Evolutionary conservation across 1,140 invertebrate species (phyloP).

Genomic region (Drosophila pachea): DNA sequence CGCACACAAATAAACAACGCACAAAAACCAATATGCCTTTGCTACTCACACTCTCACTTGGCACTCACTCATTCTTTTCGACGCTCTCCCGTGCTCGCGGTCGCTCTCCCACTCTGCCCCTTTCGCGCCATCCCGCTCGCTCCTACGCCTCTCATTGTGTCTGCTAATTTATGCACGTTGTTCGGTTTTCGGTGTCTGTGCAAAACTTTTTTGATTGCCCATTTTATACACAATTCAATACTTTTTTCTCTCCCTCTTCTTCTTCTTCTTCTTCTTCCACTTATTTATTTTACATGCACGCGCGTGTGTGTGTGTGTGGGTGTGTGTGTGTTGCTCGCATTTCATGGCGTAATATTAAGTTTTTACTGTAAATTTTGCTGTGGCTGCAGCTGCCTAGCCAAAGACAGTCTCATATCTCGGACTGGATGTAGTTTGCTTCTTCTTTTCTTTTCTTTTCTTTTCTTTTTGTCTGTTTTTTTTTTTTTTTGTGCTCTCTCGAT

Average conservation of each 20-base stretch:
- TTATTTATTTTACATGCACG: conserved; percentile 8
- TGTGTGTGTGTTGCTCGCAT: conserved; percentile 30
- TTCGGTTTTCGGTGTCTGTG: conserved; percentile 38
- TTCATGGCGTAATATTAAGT: conserved; percentile 30
- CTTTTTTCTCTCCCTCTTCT: background rate
- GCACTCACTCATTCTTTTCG: conserved; percentile 25
- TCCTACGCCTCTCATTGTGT: conserved; percentile 11
- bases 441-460: conserved; percentile 12
- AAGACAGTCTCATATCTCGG: conserved; percentile 24
- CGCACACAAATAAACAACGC: conserved; percentile 1
- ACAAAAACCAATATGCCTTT: conserved; percentile 26
- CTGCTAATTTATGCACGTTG: conserved; percentile 48
- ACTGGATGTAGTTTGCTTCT: conserved; percentile 26
- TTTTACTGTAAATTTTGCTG: conserved; percentile 27
- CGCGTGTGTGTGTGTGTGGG: conserved; percentile 9
- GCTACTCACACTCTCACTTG: conserved; percentile 29
- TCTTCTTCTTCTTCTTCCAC: too few relatives aligned
- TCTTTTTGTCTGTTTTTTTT: conserved; percentile 28
- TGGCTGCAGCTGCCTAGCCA: conserved; percentile 24
- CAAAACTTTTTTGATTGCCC: conserved; percentile 47
- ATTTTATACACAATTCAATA: conserved; percentile 47
- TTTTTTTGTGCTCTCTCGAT: conserved; percentile 13
- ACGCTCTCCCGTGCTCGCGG: conserved; percentile 1
- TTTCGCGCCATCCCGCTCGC: conserved; percentile 13
- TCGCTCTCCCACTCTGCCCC: conserved; percentile 15